A percentile compares a stretch with the other conserved stretches of the same genome.
phyloP scores from a whole-genome alignment of 2,888 invertebrate species.

The Blastobasis adustella region DNA sequence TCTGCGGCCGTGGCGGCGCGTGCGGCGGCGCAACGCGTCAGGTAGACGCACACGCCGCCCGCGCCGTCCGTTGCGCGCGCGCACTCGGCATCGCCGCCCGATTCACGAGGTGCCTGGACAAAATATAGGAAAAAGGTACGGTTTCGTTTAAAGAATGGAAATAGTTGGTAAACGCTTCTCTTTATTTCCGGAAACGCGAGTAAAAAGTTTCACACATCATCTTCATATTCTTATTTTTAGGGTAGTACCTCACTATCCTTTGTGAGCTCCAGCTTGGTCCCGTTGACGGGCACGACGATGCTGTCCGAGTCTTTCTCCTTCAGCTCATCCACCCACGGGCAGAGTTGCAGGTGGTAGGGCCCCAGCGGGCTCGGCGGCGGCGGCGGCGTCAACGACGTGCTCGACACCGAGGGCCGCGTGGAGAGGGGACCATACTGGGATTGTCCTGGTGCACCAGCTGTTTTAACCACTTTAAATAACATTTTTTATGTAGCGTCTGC shows the following conservation, averaged over 20 bases:
- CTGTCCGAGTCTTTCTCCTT: conserved; percentile 27
- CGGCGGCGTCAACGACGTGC: background rate
- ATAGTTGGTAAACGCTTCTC: too few species aligned
- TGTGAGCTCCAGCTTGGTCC: conserved; percentile 15
- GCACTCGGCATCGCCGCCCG: conserved; percentile 30
- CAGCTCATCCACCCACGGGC: conserved; percentile 35
- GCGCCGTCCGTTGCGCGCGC: conserved; percentile 25
- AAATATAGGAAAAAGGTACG: too few species aligned
- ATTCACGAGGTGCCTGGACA: conserved; percentile 28
- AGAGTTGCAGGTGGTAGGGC: conserved; percentile 35
- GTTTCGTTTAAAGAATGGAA: too few species aligned
- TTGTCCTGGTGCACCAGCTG: too few species aligned
- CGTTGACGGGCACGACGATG: conserved; percentile 23
- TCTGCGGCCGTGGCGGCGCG: conserved; percentile 27
- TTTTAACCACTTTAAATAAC: too few species aligned
- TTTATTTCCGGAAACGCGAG: too few species aligned
- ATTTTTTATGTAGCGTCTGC: too few species aligned
- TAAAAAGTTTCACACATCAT: too few species aligned
- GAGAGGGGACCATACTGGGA: too few species aligned
- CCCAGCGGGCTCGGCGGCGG: conserved; percentile 11
- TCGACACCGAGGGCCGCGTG: background rate
- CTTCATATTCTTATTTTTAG: too few species aligned
- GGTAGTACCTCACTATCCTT: too few species aligned
- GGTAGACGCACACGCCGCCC: conserved; percentile 49
- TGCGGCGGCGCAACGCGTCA: conserved; percentile 45